Conservation (phyloP, 2,797 vertebrate species). For the Bovichtus diacanthus region DNA sequence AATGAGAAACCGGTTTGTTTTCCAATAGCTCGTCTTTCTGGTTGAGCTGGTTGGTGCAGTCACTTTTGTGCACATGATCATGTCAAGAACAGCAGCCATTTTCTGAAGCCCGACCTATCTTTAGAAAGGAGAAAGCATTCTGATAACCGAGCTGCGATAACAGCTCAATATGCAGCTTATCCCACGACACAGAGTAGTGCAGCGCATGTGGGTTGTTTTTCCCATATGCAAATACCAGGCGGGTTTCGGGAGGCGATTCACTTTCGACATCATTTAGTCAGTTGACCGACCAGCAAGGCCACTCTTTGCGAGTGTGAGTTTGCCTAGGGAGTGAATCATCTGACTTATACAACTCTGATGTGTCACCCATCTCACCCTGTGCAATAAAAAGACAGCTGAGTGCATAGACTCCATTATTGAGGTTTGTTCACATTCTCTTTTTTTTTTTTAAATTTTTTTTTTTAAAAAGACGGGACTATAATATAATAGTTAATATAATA, state of each 20-base stretch:
- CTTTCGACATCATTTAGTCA: constrained; percentile 70
- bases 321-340: constrained; percentile 67
- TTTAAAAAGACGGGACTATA: background rate
- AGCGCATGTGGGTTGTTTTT: constrained; percentile 44
- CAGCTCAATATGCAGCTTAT: constrained; percentile 28
- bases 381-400: constrained; percentile 38
- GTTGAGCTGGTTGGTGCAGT: constrained; percentile 45
- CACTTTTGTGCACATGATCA: constrained; percentile 16
- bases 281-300: constrained; percentile 62
- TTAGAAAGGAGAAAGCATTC: constrained; percentile 26
- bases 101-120: constrained; percentile 17
- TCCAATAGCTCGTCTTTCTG: constrained; percentile 25
- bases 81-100: constrained; percentile 32
- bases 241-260: constrained; percentile 63
- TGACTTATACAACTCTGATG: constrained; percentile 68
- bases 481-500: too few species aligned
- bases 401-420: constrained; percentile 5
- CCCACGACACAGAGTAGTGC: constrained; percentile 26
- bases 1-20: constrained; percentile 43
- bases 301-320: constrained; percentile 49
- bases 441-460: too few species aligned
- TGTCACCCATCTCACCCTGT: constrained; percentile 61
- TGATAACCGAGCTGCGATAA: constrained; percentile 28
- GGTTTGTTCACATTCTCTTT: background rate
- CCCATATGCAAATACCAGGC: constrained; percentile 71